Base-by-base conservation (phyloP, 2,797 vertebrate species). In the Sebastolobus altivelis region DNA sequence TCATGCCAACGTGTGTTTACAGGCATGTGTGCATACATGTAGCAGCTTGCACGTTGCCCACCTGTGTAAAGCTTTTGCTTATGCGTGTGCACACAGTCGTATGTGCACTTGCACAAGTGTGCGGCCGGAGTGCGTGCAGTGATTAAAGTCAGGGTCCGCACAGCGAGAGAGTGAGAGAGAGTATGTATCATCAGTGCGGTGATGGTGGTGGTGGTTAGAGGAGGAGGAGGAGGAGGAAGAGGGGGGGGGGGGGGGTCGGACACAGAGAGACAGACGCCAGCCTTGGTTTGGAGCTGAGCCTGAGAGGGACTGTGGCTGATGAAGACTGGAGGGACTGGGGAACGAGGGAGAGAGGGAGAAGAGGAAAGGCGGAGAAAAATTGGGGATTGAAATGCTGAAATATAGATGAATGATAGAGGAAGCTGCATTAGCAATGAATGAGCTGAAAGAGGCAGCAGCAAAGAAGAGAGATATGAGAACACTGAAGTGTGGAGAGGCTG, bases 241-340 rank as follows among this genome's bases (percentile, higher is more conserved):
- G 58, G 76, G 59, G 56, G 78, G n/a, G 56, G 78, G n/a, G 72
- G 78, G 88, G 86, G 91, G 86, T 87, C 80, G 55, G 87, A 90
- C 89, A 88, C 69, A 80, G 80, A 84, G 83, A 93, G 92, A 93
- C 94, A 94, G 93, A 95, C 93, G 92, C 92, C 95, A 94, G 92
- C 80, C 90, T 90, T 35, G 94, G 92, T 93, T 94, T 95, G 93
- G 94, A 94, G 85, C 88, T 78, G 87, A 89, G 90, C 92, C 93
- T 89, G 86, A 84, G 90, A 92, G 84, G 89, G 90, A 89, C 89
- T 93, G 92, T 86, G 93, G 93, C 89, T 91, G 90, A 90, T 73
- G 77, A 87, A 87, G 83, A 85, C 74, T 35, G 75, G 85, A 88
- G 88, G 84, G 82, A 89, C 80, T 63, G 85, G 81, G 65, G 81